These are phyloP conservation scores for Donacobius atricapilla DNA, from an alignment of 2,113 vertebrate genomes.

Conservation along the genomic window DNA sequence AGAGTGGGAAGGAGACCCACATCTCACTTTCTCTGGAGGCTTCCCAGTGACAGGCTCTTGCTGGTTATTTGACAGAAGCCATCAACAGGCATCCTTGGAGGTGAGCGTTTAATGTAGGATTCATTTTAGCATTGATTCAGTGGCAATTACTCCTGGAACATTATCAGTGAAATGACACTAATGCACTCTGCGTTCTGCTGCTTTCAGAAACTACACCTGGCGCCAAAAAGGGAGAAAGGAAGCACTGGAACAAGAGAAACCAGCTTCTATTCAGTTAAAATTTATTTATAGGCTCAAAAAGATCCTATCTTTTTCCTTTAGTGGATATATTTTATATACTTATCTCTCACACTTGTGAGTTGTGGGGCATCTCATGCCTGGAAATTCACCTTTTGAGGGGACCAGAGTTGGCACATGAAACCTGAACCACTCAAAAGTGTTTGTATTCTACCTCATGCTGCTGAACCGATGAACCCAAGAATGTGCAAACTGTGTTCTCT, in stretches of 20 bases:
- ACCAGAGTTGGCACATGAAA: not conserved
- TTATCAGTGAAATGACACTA: constrained; percentile 1
- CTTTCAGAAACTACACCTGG: not conserved
- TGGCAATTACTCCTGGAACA: constrained; percentile 33
- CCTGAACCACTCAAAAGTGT: not conserved
- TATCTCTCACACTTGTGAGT: not conserved
- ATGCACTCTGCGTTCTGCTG: not conserved
- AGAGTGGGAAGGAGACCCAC: not conserved
- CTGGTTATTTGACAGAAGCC: constrained; percentile 37
- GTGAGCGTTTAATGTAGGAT: constrained; percentile 22
- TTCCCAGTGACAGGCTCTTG: constrained; percentile 21
- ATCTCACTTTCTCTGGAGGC: not conserved
- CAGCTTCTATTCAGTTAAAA: not conserved
- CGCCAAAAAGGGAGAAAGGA: not conserved
- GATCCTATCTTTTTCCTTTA: not conserved
- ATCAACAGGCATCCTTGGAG: constrained; percentile 20
- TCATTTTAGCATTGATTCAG: constrained; percentile 16
- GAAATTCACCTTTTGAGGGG: not conserved
- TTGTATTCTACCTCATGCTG: not conserved
- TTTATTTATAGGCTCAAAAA: not conserved
- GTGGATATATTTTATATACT: not conserved
- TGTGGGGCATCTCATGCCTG: not conserved
- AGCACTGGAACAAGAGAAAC: not conserved
- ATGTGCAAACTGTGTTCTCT: not conserved
- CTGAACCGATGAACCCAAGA: not conserved